phyloP scores from a whole-genome alignment of 2,797 vertebrate species.

The Benthosema pterotum region DNA sequence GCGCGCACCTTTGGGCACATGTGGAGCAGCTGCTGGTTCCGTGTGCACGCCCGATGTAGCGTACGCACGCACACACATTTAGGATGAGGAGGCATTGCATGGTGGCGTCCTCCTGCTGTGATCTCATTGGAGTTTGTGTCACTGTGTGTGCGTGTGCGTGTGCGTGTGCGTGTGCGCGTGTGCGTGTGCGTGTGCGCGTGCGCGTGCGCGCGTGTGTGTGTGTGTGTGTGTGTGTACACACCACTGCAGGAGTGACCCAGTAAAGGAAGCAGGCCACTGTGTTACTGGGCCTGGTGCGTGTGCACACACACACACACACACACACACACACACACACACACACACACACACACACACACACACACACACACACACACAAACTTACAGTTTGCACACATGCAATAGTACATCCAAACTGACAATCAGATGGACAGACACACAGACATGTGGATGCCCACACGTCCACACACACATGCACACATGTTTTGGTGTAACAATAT shows the following conservation, averaged over 20 bases:
- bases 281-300: slow-evolving; percentile 64
- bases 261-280: slow-evolving; percentile 73
- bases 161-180: no score
- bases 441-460: no score
- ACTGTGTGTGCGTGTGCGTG: no score
- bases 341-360: no score
- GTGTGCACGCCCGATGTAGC: slow-evolving; percentile 20
- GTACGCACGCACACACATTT: slow-evolving; percentile 3
- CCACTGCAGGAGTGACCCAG: slow-evolving; percentile 63
- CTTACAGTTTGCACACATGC: slow-evolving; percentile 31
- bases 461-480: no score
- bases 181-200: no score
- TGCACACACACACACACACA: no score
- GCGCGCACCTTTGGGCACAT: neutral
- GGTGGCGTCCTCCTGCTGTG: slow-evolving; percentile 69
- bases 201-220: no score
- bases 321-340: no score
- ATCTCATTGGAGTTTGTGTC: slow-evolving; percentile 56
- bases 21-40: slow-evolving; percentile 13
- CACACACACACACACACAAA: no score
- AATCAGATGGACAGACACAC: slow-evolving; percentile 27
- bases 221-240: slow-evolving; percentile 8
- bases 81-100: slow-evolving; percentile 24
- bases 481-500: no score
- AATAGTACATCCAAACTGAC: neutral